Evolutionary conservation across 1,140 invertebrate species (phyloP).

Genomic region (Sycobia sp.): DNA sequence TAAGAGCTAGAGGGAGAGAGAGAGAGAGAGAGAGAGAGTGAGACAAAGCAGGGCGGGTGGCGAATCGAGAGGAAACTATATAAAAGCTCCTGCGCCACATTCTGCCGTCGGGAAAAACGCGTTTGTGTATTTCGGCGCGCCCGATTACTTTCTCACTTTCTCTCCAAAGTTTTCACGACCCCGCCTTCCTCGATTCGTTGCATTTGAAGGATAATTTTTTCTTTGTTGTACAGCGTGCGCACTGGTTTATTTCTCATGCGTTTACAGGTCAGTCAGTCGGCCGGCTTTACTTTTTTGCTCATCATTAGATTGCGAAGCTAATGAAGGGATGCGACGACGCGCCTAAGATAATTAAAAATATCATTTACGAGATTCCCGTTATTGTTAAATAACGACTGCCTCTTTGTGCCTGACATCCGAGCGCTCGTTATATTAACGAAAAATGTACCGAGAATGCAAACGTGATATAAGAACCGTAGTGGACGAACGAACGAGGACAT

Average conservation of each 20-base stretch:
- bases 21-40: constrained; percentile 7
- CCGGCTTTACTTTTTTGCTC: no score
- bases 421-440: no score
- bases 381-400: constrained; percentile 2
- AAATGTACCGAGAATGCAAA: no score
- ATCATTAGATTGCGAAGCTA: no score
- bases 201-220: constrained; percentile 23
- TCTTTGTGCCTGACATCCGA: no score
- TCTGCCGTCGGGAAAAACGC: no score
- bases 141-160: background rate
- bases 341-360: constrained; percentile 25
- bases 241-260: background rate
- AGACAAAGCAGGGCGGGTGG: background rate
- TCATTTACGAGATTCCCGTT: constrained; percentile 17
- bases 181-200: constrained; percentile 10
- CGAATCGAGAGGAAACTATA: no score
- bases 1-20: constrained; percentile 22
- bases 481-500: no score
- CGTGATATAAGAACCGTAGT: no score
- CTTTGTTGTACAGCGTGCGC: background rate
- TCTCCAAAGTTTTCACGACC: background rate
- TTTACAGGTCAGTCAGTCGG: no score
- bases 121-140: background rate
- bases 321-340: no score
- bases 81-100: no score